phyloP scores from a whole-genome alignment of 2,888 invertebrate genomes.

The Fabriciana adippe region DNA sequence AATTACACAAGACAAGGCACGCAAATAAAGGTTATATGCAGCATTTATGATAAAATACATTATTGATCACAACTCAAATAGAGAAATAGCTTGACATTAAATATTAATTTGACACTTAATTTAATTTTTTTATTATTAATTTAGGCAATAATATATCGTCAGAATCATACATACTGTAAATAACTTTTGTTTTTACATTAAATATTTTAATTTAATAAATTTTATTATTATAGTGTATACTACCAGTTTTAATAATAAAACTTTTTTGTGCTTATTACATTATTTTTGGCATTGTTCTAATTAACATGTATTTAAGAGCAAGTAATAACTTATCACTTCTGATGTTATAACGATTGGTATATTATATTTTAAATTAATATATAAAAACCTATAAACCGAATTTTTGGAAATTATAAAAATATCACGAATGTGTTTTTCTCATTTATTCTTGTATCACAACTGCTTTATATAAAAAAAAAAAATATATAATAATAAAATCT shows the following conservation, averaged over 20 bases:
- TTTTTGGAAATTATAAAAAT: no score
- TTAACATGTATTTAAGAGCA: not conserved
- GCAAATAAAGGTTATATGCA: slow-evolving; percentile 50
- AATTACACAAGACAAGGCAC: slow-evolving; percentile 52
- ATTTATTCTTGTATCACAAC: no score
- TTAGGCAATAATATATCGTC: not conserved
- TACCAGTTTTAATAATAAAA: slow-evolving; percentile 11
- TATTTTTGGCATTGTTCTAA: slow-evolving; percentile 1
- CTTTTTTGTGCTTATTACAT: slow-evolving; percentile 6
- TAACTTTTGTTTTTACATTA: slow-evolving; percentile 9
- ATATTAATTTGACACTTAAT: slow-evolving; percentile 28
- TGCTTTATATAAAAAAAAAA: not conserved
- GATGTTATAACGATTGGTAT: no score
- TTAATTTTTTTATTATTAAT: slow-evolving; percentile 4
- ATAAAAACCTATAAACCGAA: no score
- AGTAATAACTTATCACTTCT: not conserved
- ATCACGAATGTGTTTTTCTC: no score
- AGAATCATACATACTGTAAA: slow-evolving; percentile 9
- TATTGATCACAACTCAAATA: slow-evolving; percentile 10
- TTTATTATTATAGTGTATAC: not conserved
- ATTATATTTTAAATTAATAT: no score
- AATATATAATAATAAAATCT: not conserved
- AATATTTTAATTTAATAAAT: not conserved
- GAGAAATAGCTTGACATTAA: slow-evolving; percentile 15
- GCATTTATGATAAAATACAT: slow-evolving; percentile 17